Evolutionary conservation across 2,113 vertebrate species (phyloP).

Genomic region (Mus pahari): DNA sequence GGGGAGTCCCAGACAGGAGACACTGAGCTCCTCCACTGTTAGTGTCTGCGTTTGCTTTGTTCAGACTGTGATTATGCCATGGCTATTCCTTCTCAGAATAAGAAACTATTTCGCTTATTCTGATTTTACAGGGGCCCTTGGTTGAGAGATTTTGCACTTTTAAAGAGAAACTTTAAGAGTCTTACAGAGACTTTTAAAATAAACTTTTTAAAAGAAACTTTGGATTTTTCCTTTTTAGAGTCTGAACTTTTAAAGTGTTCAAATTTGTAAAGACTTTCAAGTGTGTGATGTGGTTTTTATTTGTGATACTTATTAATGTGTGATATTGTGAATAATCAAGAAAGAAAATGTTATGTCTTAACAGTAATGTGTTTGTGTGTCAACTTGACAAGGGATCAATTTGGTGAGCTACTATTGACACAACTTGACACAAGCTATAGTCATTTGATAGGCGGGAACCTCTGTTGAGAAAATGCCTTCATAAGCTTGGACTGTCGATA

Average conservation of each 20-base stretch:
- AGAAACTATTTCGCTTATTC: neutral
- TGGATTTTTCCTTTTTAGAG: neutral
- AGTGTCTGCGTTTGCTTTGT: neutral
- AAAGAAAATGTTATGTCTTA: neutral
- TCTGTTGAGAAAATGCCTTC: neutral
- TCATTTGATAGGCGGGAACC: neutral
- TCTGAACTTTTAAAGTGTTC: neutral
- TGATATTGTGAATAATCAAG: neutral
- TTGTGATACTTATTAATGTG: neutral
- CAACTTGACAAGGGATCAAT: neutral
- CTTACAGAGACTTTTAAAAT: neutral
- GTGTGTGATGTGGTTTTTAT: neutral
- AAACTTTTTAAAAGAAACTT: neutral
- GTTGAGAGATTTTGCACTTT: neutral
- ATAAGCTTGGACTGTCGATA: neutral
- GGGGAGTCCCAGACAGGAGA: neutral
- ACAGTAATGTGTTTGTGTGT: neutral
- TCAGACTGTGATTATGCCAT: neutral
- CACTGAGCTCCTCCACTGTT: neutral
- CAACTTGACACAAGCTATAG: neutral
- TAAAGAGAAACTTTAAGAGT: neutral
- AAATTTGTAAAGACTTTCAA: neutral
- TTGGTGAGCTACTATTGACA: neutral
- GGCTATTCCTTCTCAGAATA: neutral
- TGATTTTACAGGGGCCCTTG: neutral